phyloP scores from a whole-genome alignment of 2,888 invertebrate species.

The Hyposoter didymator region DNA sequence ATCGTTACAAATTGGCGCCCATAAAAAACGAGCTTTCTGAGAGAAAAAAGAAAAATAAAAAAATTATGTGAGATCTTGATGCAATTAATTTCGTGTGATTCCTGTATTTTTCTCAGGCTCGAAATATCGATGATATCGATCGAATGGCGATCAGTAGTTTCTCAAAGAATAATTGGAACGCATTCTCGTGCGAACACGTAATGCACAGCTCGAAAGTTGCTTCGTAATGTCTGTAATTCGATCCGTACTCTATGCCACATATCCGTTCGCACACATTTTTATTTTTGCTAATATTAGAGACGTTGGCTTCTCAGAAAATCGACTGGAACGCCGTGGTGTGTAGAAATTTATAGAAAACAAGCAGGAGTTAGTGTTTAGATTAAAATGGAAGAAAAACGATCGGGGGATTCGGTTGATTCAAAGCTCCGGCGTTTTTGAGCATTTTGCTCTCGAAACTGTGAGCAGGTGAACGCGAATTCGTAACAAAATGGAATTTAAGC shows the following conservation, averaged over 20 bases:
- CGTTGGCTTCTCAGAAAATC: slow-evolving; percentile 50
- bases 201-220: slow-evolving; percentile 59
- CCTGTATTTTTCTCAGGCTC: slow-evolving; percentile 12
- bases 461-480: slow-evolving; percentile 70
- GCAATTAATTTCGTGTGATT: slow-evolving; percentile 22
- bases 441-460: slow-evolving; percentile 23
- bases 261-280: background rate
- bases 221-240: slow-evolving; percentile 63
- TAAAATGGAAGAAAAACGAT: slow-evolving; percentile 62
- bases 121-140: slow-evolving; percentile 40
- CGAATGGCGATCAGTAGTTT: slow-evolving; percentile 33
- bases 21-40: background rate
- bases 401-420: slow-evolving; percentile 62
- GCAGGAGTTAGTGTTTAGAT: slow-evolving; percentile 50
- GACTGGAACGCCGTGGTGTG: slow-evolving; percentile 41
- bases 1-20: slow-evolving; percentile 27
- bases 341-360: slow-evolving; percentile 49
- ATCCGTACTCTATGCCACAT: slow-evolving; percentile 37
- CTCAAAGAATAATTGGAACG: slow-evolving; percentile 55
- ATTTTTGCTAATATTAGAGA: slow-evolving; percentile 39
- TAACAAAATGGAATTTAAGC: slow-evolving; percentile 46
- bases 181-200: slow-evolving; percentile 45
- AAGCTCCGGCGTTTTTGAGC: slow-evolving; percentile 22
- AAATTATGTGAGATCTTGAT: background rate
- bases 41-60: background rate